Base-by-base conservation (phyloP, 2,888 invertebrate genomes). In the Leptodirus hochenwartii region DNA sequence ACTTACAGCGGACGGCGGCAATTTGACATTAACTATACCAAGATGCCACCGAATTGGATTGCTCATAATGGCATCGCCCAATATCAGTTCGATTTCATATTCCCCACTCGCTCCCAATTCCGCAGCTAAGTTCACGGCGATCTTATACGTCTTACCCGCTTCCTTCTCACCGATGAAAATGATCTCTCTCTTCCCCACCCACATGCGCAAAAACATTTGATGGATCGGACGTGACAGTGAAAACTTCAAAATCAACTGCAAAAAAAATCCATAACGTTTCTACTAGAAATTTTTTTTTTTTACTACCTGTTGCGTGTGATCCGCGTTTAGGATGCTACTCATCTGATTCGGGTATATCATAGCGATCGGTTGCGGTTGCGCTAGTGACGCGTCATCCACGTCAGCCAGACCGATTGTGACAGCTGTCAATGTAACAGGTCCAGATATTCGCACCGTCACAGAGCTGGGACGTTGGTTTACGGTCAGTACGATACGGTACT, bases 161-260 rank as follows among this genome's bases (percentile, higher is more conserved):
- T 91, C 91, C 4, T 78, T 75, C 50, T 95, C 93, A 1, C 93
- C 87, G 4, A 96, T 81, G 52, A 88, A 95, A 43, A 91, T 75
- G 27, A 90, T 80, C 61, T 96, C 96, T 35, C 75, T 71, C 30
- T 61, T 59, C 10, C 58, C 56, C 41, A 79, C 69, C 22, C 67
- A 66, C 25, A 93, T 64, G 27, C 81, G 67, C 15, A 91, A 69
- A 53, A 93, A 93, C 0, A 84, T 81, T 56, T 90, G 87, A 51
- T 85, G 84, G 25, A 82, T 78, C 20, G 66, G 56, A 47, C 87
- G 70, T 0, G 76, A 54, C 9, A 95, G 60, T 2, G 65, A 58
- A 51, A 90, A 82, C 52, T 81, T 80, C 41, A 91, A 61, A 2
- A 79, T 61, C 34, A 98, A 58, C 46, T 66, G 65, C 54, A n/a